Evolutionary conservation across 1,140 invertebrate genomes (phyloP).

Genomic region (Propsilocerus akamusi): DNA sequence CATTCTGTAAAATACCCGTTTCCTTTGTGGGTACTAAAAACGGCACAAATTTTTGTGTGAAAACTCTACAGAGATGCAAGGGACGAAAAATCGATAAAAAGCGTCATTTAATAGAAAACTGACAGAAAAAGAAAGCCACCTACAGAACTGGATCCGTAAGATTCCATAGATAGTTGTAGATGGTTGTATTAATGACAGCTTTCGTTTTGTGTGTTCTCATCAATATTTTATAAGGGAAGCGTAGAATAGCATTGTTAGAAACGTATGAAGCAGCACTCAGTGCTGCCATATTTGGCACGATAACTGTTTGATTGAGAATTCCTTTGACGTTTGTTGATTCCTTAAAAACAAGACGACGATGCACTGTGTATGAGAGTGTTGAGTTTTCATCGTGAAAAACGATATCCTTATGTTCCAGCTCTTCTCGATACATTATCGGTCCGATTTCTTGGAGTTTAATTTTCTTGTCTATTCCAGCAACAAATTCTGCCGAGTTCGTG

Average conservation of each 20-base stretch:
- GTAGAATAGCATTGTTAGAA: not conserved
- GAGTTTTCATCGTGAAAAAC: slow-evolving; percentile 31
- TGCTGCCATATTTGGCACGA: slow-evolving; percentile 32
- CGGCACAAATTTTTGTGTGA: slow-evolving; percentile 26
- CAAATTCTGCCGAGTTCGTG: slow-evolving; percentile 36
- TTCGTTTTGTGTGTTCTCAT: not conserved
- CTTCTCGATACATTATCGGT: slow-evolving; percentile 33
- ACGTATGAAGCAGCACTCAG: slow-evolving; percentile 13
- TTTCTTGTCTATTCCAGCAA: slow-evolving; percentile 25
- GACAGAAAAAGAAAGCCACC: not conserved
- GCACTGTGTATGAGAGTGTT: slow-evolving; percentile 33
- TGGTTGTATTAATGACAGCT: not conserved
- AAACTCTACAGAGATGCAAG: slow-evolving; percentile 29
- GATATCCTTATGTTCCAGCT: slow-evolving; percentile 30
- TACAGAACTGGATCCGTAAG: not conserved
- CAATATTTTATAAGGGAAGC: not conserved
- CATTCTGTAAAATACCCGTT: slow-evolving; percentile 32
- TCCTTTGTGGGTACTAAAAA: slow-evolving; percentile 33
- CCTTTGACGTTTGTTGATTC: slow-evolving; percentile 29
- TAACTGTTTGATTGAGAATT: slow-evolving; percentile 29
- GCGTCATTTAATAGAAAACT: not conserved
- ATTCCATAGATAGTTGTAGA: slow-evolving; percentile 3
- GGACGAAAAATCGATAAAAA: slow-evolving; percentile 2
- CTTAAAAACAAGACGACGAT: slow-evolving; percentile 27
- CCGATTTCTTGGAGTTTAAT: slow-evolving; percentile 33